Base-by-base conservation (phyloP, 2,797 vertebrate species). In the Pseudomugil gertrudae region DNA sequence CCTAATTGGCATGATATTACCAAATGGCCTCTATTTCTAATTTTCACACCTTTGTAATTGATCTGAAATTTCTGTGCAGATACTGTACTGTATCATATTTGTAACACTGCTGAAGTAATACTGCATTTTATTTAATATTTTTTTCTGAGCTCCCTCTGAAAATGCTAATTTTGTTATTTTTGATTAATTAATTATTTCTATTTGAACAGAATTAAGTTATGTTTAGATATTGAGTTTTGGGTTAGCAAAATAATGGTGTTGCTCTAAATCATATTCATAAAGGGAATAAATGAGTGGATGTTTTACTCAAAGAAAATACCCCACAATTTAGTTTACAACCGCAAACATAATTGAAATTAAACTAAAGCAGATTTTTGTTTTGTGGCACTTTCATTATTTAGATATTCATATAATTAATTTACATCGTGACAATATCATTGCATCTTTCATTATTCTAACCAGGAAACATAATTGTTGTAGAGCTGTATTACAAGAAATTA, bases 1-100 rank as follows among this genome's bases (percentile, higher is more conserved):
- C 48, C 63, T 91, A 90, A 91, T 91, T 89, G 86, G 81, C 86
- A 88, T 90, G 80, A 78, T 70, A 86, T 86, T 80, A 87, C 83
- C 84, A 89, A 91, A 90, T 89, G 73, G 74, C 57, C 60, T 58
- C 73, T 65, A 79, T 86, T 90, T 86, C 80, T 82, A 81, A 83
- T 87, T 90, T 90, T 74, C 80, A 87, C 87, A 79, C 81, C 73
- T 57, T 76, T 81, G 60, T 59, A 66, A 33, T 84, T 79, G 70
- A 84, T 86, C 78, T 73, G 75, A 51, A 79, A 74, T 85, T 77
- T 84, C 63, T 69, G 79, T 60, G 30, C 29, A 78, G 57, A 73
- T 71, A 58, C 63, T 56, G n/a, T 48, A 30, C 55, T 66, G 52
- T 15, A 32, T 45, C 13, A 27, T 58, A 15, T 80, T 50, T 72